Evolutionary conservation across 2,113 vertebrate genomes (phyloP).

Genomic region (Rhynchopsitta pachyrhyncha): DNA sequence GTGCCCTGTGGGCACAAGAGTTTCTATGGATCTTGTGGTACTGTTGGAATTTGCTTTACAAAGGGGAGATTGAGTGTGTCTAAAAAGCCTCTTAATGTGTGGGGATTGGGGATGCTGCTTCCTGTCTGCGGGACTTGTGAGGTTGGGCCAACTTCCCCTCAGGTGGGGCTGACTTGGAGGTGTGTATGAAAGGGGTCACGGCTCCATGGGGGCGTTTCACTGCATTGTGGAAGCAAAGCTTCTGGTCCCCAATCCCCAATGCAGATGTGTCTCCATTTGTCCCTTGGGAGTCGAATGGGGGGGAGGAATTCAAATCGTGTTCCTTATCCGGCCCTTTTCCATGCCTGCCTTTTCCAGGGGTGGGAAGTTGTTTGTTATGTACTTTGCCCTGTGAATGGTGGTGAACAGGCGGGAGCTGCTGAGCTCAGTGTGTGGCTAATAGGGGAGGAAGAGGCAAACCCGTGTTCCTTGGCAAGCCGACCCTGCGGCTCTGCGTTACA

Average conservation of each 20-base stretch:
- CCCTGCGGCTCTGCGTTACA: neutral
- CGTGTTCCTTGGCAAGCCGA: neutral
- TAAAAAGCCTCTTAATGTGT: too few relatives aligned
- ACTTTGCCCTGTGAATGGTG: neutral
- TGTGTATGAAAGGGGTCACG: neutral
- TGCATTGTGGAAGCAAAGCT: neutral
- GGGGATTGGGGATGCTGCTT: neutral
- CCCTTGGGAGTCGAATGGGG: accelerated
- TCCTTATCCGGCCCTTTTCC: neutral
- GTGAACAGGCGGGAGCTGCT: neutral
- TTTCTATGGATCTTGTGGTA: neutral
- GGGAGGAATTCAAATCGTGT: neutral
- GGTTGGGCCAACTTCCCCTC: neutral
- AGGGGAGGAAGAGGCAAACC: neutral
- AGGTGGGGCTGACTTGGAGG: neutral
- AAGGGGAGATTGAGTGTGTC: neutral
- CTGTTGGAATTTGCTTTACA: neutral
- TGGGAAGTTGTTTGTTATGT: neutral
- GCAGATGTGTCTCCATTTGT: too few relatives aligned
- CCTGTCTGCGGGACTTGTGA: neutral
- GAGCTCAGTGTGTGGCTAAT: neutral
- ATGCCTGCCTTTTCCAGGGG: neutral
- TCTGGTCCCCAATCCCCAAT: neutral
- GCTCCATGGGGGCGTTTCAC: neutral
- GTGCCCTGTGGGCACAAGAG: neutral